Evolutionary conservation across 2,113 vertebrate species (phyloP), one percentile per base, ranked within the genome.

Genomic region (Mastomys coucha): DNA sequence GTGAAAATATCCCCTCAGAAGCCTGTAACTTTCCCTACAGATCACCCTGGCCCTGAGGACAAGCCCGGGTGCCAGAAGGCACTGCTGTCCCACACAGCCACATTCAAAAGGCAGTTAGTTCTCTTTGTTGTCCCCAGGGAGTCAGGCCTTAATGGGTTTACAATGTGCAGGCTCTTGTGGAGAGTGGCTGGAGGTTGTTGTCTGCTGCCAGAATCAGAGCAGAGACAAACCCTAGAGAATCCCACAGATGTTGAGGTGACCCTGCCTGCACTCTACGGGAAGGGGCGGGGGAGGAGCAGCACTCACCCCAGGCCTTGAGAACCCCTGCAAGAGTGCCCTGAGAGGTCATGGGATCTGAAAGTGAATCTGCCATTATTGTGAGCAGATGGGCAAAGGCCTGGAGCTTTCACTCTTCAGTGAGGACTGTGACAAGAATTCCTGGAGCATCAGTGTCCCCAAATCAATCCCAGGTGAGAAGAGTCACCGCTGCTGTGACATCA

Each of bases 241-340:
- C 96, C 94, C 96, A 96, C 98, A 98, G 98, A 98, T 98, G 98
- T 92, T 96, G 95, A 93, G 95, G 97, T 94, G 95, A 96, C 91
- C 94, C 93, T n/a, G 88, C 73, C 77, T 16, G 91, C 82, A 36
- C 88, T 9, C 11, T 6, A 58, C 45, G 63, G 90, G 87, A n/a
- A n/a, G n/a, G n/a, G n/a, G n/a, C n/a, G n/a, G n/a, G n/a, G n/a
- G n/a, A n/a, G 89, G 95, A 78, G 69, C 77, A 97, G 84, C 97
- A 98, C 97, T 98, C 97, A 98, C 98, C 69, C 9, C 90, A 97
- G 98, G 98, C 98, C 95, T 98, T 97, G 97, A 33, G 97, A 95
- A 98, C 97, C 95, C 33, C 78, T 84, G 94, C 92, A 95, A 96
- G 96, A 97, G 97, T 92, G 97, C 53, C 94, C 95, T 86, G 98